phyloP scores from a whole-genome alignment of 2,113 vertebrate genomes.

The Zapus hudsonius region DNA sequence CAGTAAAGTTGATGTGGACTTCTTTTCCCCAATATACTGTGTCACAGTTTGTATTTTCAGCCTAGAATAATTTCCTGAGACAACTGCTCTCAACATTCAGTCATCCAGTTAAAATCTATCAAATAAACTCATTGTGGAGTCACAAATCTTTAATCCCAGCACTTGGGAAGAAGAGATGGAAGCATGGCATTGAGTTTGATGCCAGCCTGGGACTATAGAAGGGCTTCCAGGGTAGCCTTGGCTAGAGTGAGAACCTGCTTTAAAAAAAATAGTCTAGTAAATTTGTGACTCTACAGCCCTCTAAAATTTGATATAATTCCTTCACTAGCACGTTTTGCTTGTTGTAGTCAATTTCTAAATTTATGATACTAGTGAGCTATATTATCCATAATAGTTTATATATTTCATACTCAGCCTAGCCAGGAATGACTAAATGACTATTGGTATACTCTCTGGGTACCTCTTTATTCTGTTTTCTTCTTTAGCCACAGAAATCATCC shows the following conservation, averaged over 20 bases:
- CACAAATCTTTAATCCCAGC: no score
- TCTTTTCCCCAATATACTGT: not conserved
- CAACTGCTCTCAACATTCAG: no score
- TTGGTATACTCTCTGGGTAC: accelerated
- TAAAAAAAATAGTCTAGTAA: no score
- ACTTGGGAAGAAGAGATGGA: no score
- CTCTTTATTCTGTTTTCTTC: not conserved
- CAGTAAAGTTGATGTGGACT: not conserved
- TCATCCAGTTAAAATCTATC: not conserved
- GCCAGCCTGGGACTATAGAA: no score
- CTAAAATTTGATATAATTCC: no score
- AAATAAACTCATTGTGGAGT: no score
- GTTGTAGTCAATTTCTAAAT: not conserved
- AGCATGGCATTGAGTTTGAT: no score
- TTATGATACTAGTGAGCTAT: not conserved
- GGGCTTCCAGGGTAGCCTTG: no score
- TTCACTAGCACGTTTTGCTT: not conserved
- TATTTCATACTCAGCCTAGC: not conserved
- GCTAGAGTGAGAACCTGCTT: no score
- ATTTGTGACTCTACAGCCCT: not conserved
- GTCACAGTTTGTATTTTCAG: not conserved
- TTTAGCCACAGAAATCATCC: not conserved
- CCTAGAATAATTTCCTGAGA: not conserved
- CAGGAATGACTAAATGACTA: not conserved
- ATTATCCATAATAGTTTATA: not conserved